Conservation (phyloP, 2,888 invertebrate species). For the Drosophila pseudotakahashii region DNA sequence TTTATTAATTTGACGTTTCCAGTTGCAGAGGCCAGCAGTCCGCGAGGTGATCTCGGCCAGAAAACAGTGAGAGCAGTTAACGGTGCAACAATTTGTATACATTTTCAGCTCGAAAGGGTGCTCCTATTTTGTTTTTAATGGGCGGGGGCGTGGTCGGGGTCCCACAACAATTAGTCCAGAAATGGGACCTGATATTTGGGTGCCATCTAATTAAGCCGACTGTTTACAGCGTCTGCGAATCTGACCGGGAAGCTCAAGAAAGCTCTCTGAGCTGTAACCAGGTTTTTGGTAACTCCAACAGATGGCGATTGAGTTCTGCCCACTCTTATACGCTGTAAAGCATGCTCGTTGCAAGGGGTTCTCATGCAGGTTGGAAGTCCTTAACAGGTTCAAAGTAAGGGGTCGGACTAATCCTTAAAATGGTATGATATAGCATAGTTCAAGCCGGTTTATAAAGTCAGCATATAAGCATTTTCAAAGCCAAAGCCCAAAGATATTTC, state of each 20-base stretch:
- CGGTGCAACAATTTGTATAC: slow-evolving; percentile 71
- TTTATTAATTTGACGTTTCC: slow-evolving; percentile 75
- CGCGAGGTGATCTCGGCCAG: slow-evolving; percentile 18
- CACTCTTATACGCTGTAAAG: slow-evolving; percentile 67
- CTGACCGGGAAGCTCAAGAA: slow-evolving; percentile 5
- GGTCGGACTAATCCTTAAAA: background rate
- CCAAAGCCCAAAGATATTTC: too few species aligned
- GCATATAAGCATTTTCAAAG: too few species aligned
- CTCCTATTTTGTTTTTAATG: background rate
- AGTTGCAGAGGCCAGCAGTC: slow-evolving; percentile 56
- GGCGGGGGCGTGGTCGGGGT: slow-evolving; percentile 44
- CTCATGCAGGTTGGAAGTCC: slow-evolving; percentile 4
- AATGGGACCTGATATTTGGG: slow-evolving; percentile 7
- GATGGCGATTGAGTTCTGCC: slow-evolving; percentile 49
- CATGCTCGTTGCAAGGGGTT: slow-evolving; percentile 20
- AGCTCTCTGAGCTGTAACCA: slow-evolving; percentile 3
- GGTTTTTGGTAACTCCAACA: slow-evolving; percentile 15
- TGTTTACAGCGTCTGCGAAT: background rate
- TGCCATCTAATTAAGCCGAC: slow-evolving; percentile 29
- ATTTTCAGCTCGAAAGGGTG: slow-evolving; percentile 36
- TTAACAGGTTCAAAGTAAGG: slow-evolving; percentile 1
- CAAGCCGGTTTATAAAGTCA: background rate
- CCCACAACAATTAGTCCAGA: slow-evolving; percentile 55
- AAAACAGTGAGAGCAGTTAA: slow-evolving; percentile 31
- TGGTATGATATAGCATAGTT: background rate